Evolutionary conservation across 2,797 vertebrate genomes (phyloP).

Genomic region (Syndactyla subalaris): DNA sequence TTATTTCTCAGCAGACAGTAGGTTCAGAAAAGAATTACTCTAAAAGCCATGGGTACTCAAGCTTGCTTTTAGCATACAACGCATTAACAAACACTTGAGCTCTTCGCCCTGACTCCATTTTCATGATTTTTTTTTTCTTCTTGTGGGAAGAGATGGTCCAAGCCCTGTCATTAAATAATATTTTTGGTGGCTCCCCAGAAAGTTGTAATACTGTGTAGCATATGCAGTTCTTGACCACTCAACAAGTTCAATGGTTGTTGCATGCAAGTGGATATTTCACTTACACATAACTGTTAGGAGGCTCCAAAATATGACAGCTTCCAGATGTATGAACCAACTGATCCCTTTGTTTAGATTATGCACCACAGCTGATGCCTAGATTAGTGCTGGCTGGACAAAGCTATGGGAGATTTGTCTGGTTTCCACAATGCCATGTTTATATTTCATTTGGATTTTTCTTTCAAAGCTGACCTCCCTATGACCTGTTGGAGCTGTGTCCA

Average conservation of each 20-base stretch:
- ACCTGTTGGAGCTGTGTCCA: constrained; percentile 86
- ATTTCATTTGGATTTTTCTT: constrained; percentile 89
- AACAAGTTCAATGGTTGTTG: constrained; percentile 16
- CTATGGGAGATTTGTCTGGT: constrained; percentile 86
- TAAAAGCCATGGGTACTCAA: background rate
- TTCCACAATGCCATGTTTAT: constrained; percentile 88
- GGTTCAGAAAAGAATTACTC: background rate
- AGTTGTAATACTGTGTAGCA: background rate
- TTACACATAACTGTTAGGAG: constrained; percentile 69
- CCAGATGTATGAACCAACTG: constrained; percentile 89
- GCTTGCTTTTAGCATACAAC: background rate
- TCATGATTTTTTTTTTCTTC: background rate
- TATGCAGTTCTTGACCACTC: constrained; percentile 12
- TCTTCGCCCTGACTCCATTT: background rate
- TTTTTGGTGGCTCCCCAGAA: background rate
- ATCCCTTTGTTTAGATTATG: constrained; percentile 94
- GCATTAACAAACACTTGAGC: background rate
- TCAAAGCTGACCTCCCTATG: constrained; percentile 85
- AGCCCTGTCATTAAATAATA: background rate
- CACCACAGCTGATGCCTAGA: constrained; percentile 92
- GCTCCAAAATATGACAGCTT: constrained; percentile 88
- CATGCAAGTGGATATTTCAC: constrained; percentile 53
- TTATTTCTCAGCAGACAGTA: background rate
- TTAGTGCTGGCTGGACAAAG: constrained; percentile 90
- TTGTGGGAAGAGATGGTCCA: background rate